Evolutionary conservation across 2,113 vertebrate genomes (phyloP).

Genomic region (Cyanistes caeruleus): DNA sequence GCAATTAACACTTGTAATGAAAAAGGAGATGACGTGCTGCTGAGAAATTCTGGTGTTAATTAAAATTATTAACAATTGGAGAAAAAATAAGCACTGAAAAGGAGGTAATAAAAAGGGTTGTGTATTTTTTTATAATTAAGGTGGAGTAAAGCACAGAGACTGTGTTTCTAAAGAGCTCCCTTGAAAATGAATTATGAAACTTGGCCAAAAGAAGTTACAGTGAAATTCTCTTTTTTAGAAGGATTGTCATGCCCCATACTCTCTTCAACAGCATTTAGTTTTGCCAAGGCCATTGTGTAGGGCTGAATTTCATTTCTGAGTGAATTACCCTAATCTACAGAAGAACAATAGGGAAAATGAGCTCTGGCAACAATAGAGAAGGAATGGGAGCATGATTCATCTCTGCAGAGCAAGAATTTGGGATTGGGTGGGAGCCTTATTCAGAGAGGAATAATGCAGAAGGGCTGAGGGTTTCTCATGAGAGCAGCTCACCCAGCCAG

Average conservation of each 20-base stretch:
- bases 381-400: not conserved
- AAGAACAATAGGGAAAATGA: conserved; percentile 14
- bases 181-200: not conserved
- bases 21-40: conserved; percentile 38
- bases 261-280: not conserved
- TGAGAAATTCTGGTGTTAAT: conserved; percentile 69
- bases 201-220: not conserved
- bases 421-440: not conserved
- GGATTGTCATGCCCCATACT: not conserved
- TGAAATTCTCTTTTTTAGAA: not conserved
- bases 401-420: not conserved
- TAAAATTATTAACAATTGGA: conserved; percentile 65
- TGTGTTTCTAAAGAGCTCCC: not conserved
- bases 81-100: conserved; percentile 39
- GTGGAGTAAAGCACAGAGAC: not conserved
- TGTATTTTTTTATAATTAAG: not conserved
- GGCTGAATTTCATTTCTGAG: conserved; percentile 17
- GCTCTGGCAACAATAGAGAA: not conserved
- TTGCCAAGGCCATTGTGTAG: conserved; percentile 4
- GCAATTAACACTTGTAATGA: conserved; percentile 72
- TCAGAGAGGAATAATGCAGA: not conserved
- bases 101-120: not conserved
- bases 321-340: conserved; percentile 7
- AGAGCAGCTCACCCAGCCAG: not conserved
- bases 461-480: not conserved